Conservation (phyloP, 2,113 vertebrate species). For the Bos indicus region DNA sequence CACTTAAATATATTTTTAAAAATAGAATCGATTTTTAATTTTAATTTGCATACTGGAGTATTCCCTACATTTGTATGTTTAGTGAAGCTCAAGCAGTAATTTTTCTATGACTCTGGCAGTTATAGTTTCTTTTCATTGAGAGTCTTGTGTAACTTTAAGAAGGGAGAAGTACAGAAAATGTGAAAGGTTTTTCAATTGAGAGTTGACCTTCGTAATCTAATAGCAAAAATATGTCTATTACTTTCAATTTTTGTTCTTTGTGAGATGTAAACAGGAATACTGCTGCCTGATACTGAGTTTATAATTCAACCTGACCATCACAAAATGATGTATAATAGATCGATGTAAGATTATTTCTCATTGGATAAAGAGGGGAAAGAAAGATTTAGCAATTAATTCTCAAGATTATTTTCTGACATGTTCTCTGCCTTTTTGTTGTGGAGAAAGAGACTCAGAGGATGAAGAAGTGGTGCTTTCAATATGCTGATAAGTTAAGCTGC, state of each 20-base stretch:
- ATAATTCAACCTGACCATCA: background rate
- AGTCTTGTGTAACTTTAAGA: background rate
- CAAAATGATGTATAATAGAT: background rate
- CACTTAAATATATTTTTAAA: background rate
- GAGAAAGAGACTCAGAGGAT: background rate
- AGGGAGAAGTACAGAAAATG: background rate
- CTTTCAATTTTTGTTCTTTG: background rate
- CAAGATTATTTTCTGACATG: constrained; percentile 9
- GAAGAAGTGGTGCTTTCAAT: background rate
- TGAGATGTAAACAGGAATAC: background rate
- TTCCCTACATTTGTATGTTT: background rate
- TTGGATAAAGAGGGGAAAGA: background rate
- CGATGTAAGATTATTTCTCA: background rate
- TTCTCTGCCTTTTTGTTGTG: background rate
- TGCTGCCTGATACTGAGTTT: background rate
- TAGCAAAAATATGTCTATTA: background rate
- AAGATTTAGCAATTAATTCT: background rate
- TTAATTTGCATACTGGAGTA: background rate
- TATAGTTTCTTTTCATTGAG: background rate
- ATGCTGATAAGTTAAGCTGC: constrained; percentile 17
- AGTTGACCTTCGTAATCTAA: background rate
- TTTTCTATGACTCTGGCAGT: background rate
- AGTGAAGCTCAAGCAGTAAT: background rate
- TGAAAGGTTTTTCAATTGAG: background rate
- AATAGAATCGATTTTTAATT: background rate